Evolutionary conservation across 2,113 vertebrate species (phyloP), one percentile per base, ranked within the genome.

Genomic region (Progne subis): DNA sequence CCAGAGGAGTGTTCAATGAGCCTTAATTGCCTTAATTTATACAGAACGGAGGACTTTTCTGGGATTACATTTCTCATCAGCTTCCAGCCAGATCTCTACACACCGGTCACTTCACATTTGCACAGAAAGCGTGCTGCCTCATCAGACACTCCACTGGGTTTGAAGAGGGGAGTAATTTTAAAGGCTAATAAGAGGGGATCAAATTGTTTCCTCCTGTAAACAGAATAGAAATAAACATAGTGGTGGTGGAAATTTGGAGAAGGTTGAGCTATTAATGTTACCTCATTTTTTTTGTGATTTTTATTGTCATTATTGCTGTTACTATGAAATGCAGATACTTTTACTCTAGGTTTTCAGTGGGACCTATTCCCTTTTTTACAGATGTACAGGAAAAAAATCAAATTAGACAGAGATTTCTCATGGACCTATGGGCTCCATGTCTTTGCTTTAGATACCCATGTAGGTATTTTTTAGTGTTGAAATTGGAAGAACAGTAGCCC

Each of bases 11-110:
- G 44, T 64, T 92, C 9, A 3, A 81, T 57, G 80, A 88, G 56
- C 82, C 34, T 90, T 94, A 96, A 96, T 97, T 91, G 86, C 13
- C 4, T 91, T 95, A 95, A 96, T 95, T 96, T 95, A 46, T 69
- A 57, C 80, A 89, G 91, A 90, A 34, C 5, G 1, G 16, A 82
- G 55, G 55, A 15, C 43, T 75, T 90, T 94, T 83, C 60, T 88
- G 59, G 34, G 65, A 65, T 90, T 69, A 67, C 28, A 63, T 88
- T 82, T 84, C 81, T 91, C 80, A 64, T 89, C 86, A 90, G 86
- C 84, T 92, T 87, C 70, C 69, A 93, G 82, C 17, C 79, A 92
- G 47, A 84, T 60, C 74, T 79, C 41, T 93, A 80, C 77, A 72
- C 41, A 5, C 64, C 72, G 71, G 37, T 93, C 86, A 75, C 46